Percentiles rank a stretch among this genome's conserved stretches.
Conservation (phyloP, 2,113 vertebrate species). For the Semicossyphus pulcher region DNA sequence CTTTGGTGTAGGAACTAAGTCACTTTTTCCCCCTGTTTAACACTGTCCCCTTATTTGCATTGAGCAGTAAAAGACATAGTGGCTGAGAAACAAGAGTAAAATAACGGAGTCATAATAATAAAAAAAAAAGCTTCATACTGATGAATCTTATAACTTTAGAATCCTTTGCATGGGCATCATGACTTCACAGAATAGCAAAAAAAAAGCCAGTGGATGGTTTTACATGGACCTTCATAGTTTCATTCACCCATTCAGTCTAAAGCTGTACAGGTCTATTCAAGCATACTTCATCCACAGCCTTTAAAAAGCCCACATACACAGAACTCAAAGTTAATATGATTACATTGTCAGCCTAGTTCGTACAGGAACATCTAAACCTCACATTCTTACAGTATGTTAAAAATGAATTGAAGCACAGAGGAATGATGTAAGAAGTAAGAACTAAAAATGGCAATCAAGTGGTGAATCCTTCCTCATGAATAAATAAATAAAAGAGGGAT, state of each 20-base stretch:
- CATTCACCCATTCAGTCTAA: conserved; percentile 18
- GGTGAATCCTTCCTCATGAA: conserved; percentile 10
- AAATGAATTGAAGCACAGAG: conserved; percentile 36
- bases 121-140: background rate
- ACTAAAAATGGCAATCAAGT: conserved; percentile 54
- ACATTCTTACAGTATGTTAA: conserved; percentile 6
- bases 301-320: conserved; percentile 50
- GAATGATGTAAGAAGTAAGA: conserved; percentile 26
- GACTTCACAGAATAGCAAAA: conserved; percentile 1
- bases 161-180: conserved; percentile 4
- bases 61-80: conserved; percentile 27
- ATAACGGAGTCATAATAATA: background rate
- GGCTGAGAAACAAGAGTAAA: background rate
- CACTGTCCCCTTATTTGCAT: conserved; percentile 19
- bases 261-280: conserved; percentile 19
- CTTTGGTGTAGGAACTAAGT: conserved; percentile 31
- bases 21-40: conserved; percentile 7
- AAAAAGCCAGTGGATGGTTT: conserved; percentile 2
- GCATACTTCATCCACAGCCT: conserved; percentile 35
- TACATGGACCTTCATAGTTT: background rate
- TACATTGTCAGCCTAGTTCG: conserved; percentile 19
- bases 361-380: conserved; percentile 10
- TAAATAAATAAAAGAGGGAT: conserved; percentile 18
- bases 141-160: background rate
- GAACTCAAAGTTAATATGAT: conserved; percentile 29